These are phyloP conservation scores for Delia radicum DNA, from an alignment of 1,140 invertebrate species.

Conservation along the genomic window DNA sequence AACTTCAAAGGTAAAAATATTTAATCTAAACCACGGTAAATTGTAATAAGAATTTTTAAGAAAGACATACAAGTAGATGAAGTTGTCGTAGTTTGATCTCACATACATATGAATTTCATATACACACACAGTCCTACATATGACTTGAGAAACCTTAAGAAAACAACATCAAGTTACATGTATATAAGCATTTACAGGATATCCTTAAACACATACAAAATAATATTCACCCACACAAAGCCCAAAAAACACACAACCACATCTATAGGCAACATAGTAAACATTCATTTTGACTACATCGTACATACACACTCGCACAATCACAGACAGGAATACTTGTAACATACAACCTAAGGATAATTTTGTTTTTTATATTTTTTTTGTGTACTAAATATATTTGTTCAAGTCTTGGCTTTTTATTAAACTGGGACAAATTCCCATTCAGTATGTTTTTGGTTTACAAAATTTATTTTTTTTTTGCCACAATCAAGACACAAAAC, in stretches of 20 bases:
- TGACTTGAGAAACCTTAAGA: not conserved
- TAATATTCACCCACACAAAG: not conserved
- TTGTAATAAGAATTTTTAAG: too few species aligned
- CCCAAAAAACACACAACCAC: not conserved
- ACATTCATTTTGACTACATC: not conserved
- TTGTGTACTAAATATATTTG: not conserved
- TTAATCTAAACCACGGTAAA: too few species aligned
- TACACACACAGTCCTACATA: not conserved
- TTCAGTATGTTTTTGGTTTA: not conserved
- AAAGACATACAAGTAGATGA: not conserved
- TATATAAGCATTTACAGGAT: conserved; percentile 3
- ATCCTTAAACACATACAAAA: conserved; percentile 11
- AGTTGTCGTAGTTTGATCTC: not conserved
- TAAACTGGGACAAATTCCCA: conserved; percentile 19
- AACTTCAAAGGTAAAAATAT: too few species aligned
- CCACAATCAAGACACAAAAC: not conserved
- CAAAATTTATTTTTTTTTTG: not conserved
- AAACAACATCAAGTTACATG: conserved; percentile 5
- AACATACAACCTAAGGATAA: conserved; percentile 2
- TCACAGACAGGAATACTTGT: not conserved
- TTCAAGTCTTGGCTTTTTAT: conserved; percentile 12
- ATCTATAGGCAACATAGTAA: not conserved
- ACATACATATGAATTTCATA: not conserved
- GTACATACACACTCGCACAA: not conserved
- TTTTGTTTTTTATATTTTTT: not conserved